Evolutionary conservation across 2,113 vertebrate genomes (phyloP).

Genomic region (Pedionomus torquatus): DNA sequence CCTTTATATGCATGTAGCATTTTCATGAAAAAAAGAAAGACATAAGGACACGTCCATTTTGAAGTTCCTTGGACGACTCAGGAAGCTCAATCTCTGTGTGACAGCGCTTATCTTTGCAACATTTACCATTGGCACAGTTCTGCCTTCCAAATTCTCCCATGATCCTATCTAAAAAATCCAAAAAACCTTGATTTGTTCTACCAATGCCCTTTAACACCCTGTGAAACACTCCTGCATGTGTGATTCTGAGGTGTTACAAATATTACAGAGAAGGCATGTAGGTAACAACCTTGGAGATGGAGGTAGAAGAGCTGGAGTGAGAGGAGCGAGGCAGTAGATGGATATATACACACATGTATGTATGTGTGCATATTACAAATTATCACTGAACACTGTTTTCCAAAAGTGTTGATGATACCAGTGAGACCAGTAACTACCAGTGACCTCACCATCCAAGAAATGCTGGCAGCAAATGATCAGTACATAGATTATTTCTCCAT

Average conservation of each 20-base stretch:
- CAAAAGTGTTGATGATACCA: neutral
- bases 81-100: neutral
- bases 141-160: neutral
- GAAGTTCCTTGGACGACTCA: neutral
- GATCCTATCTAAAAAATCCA: neutral
- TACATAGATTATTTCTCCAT: neutral
- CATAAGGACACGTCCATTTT: neutral
- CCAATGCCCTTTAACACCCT: neutral
- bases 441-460: rapidly evolving
- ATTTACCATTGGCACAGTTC: neutral
- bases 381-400: neutral
- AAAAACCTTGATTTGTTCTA: neutral
- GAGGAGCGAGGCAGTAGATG: neutral
- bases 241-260: neutral
- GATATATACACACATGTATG: no score
- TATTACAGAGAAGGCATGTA: neutral
- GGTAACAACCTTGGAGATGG: neutral
- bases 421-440: neutral
- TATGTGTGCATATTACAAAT: neutral
- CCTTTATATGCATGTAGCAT: neutral
- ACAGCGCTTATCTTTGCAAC: neutral
- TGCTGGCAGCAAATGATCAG: neutral
- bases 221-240: rapidly evolving
- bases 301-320: neutral
- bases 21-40: neutral